Evolutionary conservation across 2,797 vertebrate species (phyloP), one percentile per base, ranked within the genome.

Genomic region (Hyperoplus immaculatus): DNA sequence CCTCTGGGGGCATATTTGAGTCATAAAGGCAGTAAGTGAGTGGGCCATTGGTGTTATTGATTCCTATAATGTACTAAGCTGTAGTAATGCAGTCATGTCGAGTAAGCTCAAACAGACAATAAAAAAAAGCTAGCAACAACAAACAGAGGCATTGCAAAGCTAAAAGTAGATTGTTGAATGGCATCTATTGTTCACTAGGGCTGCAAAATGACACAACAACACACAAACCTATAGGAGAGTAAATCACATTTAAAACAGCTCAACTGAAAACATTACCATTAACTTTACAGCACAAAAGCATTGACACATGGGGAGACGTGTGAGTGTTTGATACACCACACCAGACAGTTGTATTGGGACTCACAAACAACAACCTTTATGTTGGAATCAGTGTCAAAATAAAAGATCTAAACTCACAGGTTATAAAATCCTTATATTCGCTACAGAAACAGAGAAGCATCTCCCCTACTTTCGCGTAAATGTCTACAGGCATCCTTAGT

Each of bases 11-110:
- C 83, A 89, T 88, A 84, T 83, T 84, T 70, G 75, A 88, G 80
- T 83, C 88, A 77, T 91, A 90, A 91, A 92, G 65, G 77, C 79
- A 69, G 68, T 79, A 87, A 87, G 81, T 77, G 69, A 89, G 75
- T 45, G 69, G 68, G 56, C 77, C 65, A 82, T 87, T 87, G 80
- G 66, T 65, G 87, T 84, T 91, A 93, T 93, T 84, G 91, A 94
- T 93, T 90, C 60, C 56, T 66, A 80, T 87, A 88, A 90, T 86
- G 89, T 68, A 82, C 82, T 85, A 73, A 80, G 87, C 70, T 73
- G 69, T 80, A 72, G 72, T 69, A 77, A 89, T 80, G 77, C 85
- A 77, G 78, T 83, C 39, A 9, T 79, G 79, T 80, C 61, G 69
- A 62, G 60, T 85, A 65, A 49, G 66, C 80, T 80, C 65, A 78